Conservation (phyloP, 2,797 vertebrate genomes). For the Lacerta agilis region DNA sequence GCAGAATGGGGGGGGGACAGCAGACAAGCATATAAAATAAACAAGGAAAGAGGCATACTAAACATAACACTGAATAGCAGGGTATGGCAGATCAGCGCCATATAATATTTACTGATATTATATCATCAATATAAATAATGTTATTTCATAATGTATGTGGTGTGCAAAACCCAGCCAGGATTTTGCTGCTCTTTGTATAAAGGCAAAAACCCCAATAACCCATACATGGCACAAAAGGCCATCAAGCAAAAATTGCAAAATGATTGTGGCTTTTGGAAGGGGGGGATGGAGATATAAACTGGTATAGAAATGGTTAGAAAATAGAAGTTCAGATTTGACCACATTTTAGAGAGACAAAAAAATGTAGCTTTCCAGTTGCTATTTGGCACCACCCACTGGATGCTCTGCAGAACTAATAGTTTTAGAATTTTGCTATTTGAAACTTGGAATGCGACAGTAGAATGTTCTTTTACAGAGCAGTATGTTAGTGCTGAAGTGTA, state of each 20-base stretch:
- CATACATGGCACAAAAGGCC: not conserved
- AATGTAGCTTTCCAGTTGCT: constrained; percentile 50
- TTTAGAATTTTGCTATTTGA: constrained; percentile 18
- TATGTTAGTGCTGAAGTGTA: constrained; percentile 13
- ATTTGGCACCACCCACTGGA: constrained; percentile 76
- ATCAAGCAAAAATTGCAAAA: constrained; percentile 9
- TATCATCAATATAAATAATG: too few species aligned
- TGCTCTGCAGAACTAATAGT: constrained; percentile 56
- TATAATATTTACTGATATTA: too few species aligned
- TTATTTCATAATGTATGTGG: not conserved
- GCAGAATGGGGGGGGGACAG: too few species aligned
- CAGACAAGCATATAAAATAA: too few species aligned
- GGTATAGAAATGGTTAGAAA: not conserved
- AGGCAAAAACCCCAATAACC: not conserved
- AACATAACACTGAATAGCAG: too few species aligned
- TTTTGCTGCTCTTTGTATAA: not conserved
- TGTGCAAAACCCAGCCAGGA: not conserved
- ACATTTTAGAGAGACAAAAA: constrained; percentile 24
- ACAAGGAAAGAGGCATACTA: too few species aligned
- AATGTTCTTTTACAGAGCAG: not conserved
- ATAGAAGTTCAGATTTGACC: not conserved
- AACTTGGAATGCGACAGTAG: constrained; percentile 16
- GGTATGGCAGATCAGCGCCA: too few species aligned
- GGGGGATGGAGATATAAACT: not conserved
- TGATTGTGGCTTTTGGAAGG: constrained; percentile 13